These are phyloP conservation scores for Zaprionus lachaisei DNA, from an alignment of 1,140 invertebrate genomes.

Conservation along the genomic window DNA sequence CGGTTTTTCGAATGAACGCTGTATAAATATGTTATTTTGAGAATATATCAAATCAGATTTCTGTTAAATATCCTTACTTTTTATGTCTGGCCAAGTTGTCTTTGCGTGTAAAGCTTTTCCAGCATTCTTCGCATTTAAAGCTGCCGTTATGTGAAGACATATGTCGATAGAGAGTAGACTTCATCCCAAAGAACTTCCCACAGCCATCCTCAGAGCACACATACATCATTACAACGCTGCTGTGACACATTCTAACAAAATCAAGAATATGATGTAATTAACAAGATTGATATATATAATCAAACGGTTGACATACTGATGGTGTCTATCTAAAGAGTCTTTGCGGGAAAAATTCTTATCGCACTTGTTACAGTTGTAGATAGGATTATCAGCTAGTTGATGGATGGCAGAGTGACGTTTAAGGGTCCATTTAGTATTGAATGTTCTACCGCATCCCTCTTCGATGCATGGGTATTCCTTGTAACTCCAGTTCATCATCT, in stretches of 20 bases:
- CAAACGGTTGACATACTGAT: conserved; percentile 14
- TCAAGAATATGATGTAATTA: background rate
- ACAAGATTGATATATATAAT: background rate
- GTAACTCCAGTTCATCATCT: conserved; percentile 17
- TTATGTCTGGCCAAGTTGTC: conserved; percentile 35
- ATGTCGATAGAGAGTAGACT: conserved; percentile 24
- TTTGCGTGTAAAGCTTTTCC: conserved; percentile 19
- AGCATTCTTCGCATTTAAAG: conserved; percentile 20
- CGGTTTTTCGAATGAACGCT: conserved; percentile 9
- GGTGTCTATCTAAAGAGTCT: conserved; percentile 34
- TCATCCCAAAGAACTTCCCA: conserved; percentile 27
- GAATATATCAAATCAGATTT: background rate
- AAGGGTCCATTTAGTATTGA: conserved; percentile 31
- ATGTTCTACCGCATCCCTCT: conserved; percentile 12
- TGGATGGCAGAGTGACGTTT: conserved; percentile 23
- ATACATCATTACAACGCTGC: conserved; percentile 24
- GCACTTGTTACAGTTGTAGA: conserved; percentile 2
- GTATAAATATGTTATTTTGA: background rate
- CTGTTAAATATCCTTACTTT: background rate
- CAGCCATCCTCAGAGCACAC: conserved; percentile 25
- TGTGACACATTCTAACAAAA: conserved; percentile 15
- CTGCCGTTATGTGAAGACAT: conserved; percentile 9
- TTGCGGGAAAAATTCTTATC: conserved; percentile 27
- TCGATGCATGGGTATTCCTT: conserved; percentile 10
- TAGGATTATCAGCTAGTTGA: background rate